A percentile compares a stretch with the other conserved stretches of the same genome.
These are phyloP conservation scores for Apotomis capreana DNA, from an alignment of 2,888 invertebrate genomes.

Conservation along the genomic window DNA sequence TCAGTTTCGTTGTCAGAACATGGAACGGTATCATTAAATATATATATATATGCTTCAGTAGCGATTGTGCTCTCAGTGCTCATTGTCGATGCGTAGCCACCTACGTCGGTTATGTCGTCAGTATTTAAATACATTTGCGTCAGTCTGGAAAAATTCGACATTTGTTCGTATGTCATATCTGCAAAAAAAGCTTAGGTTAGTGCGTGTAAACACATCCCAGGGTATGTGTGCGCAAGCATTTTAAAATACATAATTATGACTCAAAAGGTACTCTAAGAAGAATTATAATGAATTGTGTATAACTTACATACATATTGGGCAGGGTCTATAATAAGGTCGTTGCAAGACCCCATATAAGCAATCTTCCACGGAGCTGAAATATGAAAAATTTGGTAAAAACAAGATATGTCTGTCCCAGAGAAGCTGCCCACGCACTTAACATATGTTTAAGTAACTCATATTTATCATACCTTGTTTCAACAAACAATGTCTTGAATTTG, in stretches of 20 bases:
- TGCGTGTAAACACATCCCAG: no score
- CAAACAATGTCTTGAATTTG: no score
- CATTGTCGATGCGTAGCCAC: background rate
- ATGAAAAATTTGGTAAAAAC: background rate
- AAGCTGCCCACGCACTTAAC: no score
- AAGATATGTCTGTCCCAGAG: background rate
- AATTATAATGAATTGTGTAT: background rate
- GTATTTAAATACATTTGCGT: conserved; percentile 4
- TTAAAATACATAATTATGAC: no score
- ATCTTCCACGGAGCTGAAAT: conserved; percentile 3
- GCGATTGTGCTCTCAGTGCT: background rate
- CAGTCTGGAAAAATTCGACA: background rate
- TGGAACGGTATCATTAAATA: background rate
- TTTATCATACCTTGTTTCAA: no score
- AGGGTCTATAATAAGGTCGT: background rate
- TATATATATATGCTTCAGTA: background rate
- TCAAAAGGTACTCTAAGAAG: no score
- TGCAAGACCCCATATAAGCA: conserved; percentile 12
- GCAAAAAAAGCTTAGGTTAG: background rate
- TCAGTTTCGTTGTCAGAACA: background rate
- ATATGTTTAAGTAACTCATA: no score
- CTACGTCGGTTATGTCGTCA: background rate
- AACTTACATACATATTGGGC: conserved; percentile 9
- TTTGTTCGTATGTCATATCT: conserved; percentile 20
- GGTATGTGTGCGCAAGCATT: no score